Base-by-base conservation (phyloP, 2,797 vertebrate species). In the Tragopan temminckii region DNA sequence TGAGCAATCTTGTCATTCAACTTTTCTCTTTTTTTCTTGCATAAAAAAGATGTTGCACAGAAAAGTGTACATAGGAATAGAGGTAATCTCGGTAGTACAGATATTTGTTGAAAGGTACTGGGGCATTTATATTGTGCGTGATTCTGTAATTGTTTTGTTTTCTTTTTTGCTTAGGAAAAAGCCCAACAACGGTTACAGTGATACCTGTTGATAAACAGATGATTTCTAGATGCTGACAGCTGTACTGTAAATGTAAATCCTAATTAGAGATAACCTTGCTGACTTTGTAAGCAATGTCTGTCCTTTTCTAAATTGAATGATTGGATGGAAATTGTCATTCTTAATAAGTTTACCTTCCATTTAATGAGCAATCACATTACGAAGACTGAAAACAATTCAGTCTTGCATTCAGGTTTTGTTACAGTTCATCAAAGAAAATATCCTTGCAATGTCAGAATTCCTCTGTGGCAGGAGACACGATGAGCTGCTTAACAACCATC, bases 321-420 rank as follows among this genome's bases (percentile, higher is more conserved):
- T 42, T 82, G 67, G 40, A 77, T 91, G 48, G 53, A 90, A 95
- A 88, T 88, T 85, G 62, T 77, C 36, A 48, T 53, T 94, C 79
- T 92, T 97, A 87, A 80, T 92, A 64, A 89, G 57, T 89, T 96
- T 93, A 70, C 63, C 62, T 94, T 77, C 40, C 52, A 24, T 85
- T 95, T 88, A 93, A 78, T 95, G 86, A 96, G 50, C 61, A 94
- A 72, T 69, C 13, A 79, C 48, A 69, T 84, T 92, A 88, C 55
- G 75, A 61, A 92, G 27, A 29, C 78, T 71, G 84, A 85, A 86
- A 85, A 95, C 45, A 87, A 53, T 42, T 61, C 75, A 58, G 40
- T 46, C 88, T 88, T 4, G 1, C 29, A 13, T 33, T 43, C 2
- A 0, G 52, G 38, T 68, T 96, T 92, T 33, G 29, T 87, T 96